These are phyloP conservation scores for Nebria salina DNA, from an alignment of 2,888 invertebrate genomes.

Conservation along the genomic window DNA sequence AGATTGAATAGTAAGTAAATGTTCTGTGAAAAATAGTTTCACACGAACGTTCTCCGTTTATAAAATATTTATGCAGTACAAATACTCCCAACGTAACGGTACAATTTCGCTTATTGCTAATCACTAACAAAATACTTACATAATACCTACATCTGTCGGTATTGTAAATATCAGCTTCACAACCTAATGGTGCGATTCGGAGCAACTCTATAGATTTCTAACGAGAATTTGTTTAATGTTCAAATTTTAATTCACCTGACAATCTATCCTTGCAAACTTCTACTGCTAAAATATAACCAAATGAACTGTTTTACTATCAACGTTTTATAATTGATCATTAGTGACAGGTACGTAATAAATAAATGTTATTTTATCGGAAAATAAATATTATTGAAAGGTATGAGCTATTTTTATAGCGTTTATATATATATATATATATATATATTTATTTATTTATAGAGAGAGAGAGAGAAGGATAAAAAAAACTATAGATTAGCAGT, in stretches of 20 bases:
- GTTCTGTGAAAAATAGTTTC: not conserved
- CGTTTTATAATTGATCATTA: too few species aligned
- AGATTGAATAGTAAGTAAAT: not conserved
- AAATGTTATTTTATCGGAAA: not conserved
- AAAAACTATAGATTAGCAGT: constrained; percentile 43
- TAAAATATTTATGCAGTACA: constrained; percentile 42
- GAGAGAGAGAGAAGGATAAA: not conserved
- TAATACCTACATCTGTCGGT: not conserved
- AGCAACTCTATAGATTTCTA: too few species aligned
- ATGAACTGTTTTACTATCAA: too few species aligned
- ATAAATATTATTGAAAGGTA: constrained; percentile 33
- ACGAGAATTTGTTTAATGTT: too few species aligned
- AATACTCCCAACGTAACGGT: constrained; percentile 26
- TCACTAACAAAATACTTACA: constrained; percentile 17
- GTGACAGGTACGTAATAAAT: too few species aligned
- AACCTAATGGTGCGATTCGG: not conserved
- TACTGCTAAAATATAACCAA: too few species aligned
- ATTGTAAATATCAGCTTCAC: not conserved
- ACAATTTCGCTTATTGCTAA: constrained; percentile 41
- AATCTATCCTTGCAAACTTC: too few species aligned
- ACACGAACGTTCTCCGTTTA: not conserved
- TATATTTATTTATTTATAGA: not conserved
- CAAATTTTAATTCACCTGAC: too few species aligned
- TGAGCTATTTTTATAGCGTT: constrained; percentile 30
- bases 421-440: not conserved